Evolutionary conservation across 2,797 vertebrate species (phyloP), one percentile per base, ranked within the genome.

Genomic region (Hydrocynus forskahlii): DNA sequence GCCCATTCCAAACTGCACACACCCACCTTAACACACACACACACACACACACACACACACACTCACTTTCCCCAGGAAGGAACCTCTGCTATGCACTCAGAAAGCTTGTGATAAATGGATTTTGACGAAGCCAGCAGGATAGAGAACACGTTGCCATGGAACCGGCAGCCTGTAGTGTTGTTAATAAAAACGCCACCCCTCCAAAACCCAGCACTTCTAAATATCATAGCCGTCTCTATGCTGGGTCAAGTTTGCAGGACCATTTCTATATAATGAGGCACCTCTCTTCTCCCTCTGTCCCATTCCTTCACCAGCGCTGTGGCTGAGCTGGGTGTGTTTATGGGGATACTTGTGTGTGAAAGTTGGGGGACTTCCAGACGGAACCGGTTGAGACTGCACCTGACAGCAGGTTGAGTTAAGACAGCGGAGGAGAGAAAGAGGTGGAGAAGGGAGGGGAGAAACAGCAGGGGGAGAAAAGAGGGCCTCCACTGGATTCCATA

Each of bases 341-440:
- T 55, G 63, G 25, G 67, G 68, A 19, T 70, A 62, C 40, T 50
- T 52, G 73, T 76, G 23, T 57, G 70, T 16, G 76, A 77, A n/a
- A 81, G 59, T 29, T 71, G 60, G 67, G 60, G 63, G 21, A 64
- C 19, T 70, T 87, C 85, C 57, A 68, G 81, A 79, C 79, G 5
- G 48, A 80, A 80, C 86, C 50, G 43, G 81, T 82, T 84, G 29
- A 29, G 79, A 59, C 80, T 73, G 83, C 85, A 88, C 86, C 86
- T 88, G 81, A 71, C 76, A 83, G 81, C 81, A 84, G 84, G 75
- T 82, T 81, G 71, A 81, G 73, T 83, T 81, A 75, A 72, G 21
- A 62, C 75, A 63, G 29, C 66, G 4, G 48, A 78, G 67, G 16
- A 23, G 70, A 62, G 9, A 7, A 40, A 35, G 13, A 48, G 7